phyloP scores from a whole-genome alignment of 2,888 invertebrate species.

The Drosophila neutralis region DNA sequence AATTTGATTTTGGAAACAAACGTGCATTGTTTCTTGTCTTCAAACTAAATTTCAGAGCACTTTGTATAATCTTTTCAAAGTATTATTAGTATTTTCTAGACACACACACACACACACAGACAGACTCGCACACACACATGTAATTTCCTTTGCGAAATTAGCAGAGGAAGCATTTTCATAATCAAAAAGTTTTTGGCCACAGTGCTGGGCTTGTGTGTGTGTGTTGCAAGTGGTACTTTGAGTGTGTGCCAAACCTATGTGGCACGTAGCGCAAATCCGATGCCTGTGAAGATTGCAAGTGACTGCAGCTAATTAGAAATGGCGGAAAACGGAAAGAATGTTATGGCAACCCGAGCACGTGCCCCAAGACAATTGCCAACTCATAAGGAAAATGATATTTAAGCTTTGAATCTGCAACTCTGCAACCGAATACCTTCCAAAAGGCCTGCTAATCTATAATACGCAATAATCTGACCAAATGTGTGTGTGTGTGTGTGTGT shows the following conservation, averaged over 20 bases:
- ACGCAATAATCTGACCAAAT: constrained; percentile 32
- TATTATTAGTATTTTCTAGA: constrained; percentile 22
- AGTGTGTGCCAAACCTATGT: constrained; percentile 48
- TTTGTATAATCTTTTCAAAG: constrained; percentile 17
- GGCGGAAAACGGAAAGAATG: constrained; percentile 57
- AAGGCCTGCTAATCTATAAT: constrained; percentile 32
- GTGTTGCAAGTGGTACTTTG: constrained; percentile 5
- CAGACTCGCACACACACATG: constrained; percentile 15
- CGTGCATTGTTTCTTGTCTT: constrained; percentile 9
- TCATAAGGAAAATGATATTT: constrained; percentile 47
- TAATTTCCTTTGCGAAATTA: constrained; percentile 45
- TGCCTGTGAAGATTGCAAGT: constrained; percentile 61
- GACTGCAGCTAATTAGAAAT: constrained; percentile 69
- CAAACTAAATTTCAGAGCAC: constrained; percentile 2
- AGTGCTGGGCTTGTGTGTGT: constrained; percentile 13
- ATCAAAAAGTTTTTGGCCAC: constrained; percentile 41
- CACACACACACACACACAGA: neutral
- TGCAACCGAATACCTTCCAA: constrained; percentile 3
- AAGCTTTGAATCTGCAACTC: neutral
- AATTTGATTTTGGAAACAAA: constrained; percentile 3
- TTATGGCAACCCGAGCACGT: constrained; percentile 65
- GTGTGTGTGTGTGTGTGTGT: constrained; percentile 11
- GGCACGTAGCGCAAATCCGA: constrained; percentile 60
- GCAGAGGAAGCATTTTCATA: constrained; percentile 37
- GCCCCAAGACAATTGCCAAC: constrained; percentile 50